Evolutionary conservation across 2,113 vertebrate species (phyloP).

Genomic region (Choloepus hoffmanni): DNA sequence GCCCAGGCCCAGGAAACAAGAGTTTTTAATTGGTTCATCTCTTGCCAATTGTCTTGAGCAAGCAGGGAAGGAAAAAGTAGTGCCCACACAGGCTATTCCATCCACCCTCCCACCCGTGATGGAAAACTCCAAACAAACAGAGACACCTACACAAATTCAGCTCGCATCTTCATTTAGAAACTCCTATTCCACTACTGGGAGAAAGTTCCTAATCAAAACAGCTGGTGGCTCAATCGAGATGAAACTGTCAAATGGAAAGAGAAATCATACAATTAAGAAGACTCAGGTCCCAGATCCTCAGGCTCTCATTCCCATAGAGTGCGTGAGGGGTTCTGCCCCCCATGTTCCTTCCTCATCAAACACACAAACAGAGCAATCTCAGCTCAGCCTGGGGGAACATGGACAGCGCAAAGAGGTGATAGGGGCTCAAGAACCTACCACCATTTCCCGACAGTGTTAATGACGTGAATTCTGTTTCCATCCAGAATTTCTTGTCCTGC

Average conservation of each 20-base stretch:
- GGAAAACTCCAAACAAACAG: constrained; percentile 38
- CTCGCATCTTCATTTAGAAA: constrained; percentile 67
- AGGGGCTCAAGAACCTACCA: neutral
- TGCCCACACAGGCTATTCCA: neutral
- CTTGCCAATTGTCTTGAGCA: constrained; percentile 41
- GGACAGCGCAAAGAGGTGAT: neutral
- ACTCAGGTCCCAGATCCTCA: neutral
- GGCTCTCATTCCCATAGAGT: neutral
- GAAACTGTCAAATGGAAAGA: constrained; percentile 68
- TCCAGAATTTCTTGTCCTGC: neutral
- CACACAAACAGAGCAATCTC: neutral
- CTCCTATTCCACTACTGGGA: neutral
- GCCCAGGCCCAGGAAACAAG: neutral
- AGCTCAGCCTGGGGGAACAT: neutral
- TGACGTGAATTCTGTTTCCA: neutral
- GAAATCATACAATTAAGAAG: constrained; percentile 42
- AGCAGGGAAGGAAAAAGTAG: neutral
- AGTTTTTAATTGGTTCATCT: constrained; percentile 30
- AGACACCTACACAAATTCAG: neutral
- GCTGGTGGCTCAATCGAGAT: constrained; percentile 31
- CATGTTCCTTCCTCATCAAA: neutral
- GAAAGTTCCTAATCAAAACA: constrained; percentile 60
- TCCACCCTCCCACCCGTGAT: neutral
- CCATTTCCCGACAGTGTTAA: neutral
- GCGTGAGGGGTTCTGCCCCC: neutral